Percentiles rank a stretch among this genome's conserved stretches.
Conservation (phyloP, 2,888 invertebrate genomes). For the Trissolcus japonicus region DNA sequence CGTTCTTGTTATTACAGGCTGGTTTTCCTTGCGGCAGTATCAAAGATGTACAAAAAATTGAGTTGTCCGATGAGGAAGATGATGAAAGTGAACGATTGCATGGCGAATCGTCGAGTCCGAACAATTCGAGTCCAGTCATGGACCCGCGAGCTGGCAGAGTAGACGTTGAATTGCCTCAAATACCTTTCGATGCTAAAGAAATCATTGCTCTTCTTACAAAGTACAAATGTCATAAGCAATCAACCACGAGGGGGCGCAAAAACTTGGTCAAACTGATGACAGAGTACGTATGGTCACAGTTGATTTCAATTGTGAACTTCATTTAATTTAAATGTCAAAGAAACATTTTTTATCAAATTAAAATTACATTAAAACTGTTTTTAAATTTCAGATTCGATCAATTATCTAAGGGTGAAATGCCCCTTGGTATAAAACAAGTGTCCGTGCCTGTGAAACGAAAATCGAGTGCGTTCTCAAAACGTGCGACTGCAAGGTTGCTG, state of each 20-base stretch:
- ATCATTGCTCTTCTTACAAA: slow-evolving; percentile 79
- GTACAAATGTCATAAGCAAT: slow-evolving; percentile 77
- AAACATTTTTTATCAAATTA: too few species aligned
- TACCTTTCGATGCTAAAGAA: slow-evolving; percentile 81
- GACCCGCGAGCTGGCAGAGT: slow-evolving; percentile 91
- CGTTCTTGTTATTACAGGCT: slow-evolving; percentile 76
- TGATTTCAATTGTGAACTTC: neutral
- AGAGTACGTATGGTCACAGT: slow-evolving; percentile 74
- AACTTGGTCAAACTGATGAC: slow-evolving; percentile 78
- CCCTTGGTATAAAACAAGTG: slow-evolving; percentile 80
- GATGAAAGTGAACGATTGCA: slow-evolving; percentile 71
- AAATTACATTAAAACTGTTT: too few species aligned
- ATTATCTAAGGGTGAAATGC: slow-evolving; percentile 81
- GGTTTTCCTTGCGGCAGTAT: slow-evolving; percentile 85
- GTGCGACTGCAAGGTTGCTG: slow-evolving; percentile 75
- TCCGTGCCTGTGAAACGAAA: slow-evolving; percentile 69
- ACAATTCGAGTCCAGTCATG: slow-evolving; percentile 67
- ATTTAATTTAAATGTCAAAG: too few species aligned
- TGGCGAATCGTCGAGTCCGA: neutral
- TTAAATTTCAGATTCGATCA: slow-evolving; percentile 78
- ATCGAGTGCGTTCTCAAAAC: slow-evolving; percentile 68
- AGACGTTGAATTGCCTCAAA: slow-evolving; percentile 83
- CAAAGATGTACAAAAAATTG: slow-evolving; percentile 80
- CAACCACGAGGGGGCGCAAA: slow-evolving; percentile 79
- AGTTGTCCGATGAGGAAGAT: slow-evolving; percentile 61